Evolutionary conservation across 2,113 vertebrate species (phyloP).

Genomic region (Solenodon paradoxus): DNA sequence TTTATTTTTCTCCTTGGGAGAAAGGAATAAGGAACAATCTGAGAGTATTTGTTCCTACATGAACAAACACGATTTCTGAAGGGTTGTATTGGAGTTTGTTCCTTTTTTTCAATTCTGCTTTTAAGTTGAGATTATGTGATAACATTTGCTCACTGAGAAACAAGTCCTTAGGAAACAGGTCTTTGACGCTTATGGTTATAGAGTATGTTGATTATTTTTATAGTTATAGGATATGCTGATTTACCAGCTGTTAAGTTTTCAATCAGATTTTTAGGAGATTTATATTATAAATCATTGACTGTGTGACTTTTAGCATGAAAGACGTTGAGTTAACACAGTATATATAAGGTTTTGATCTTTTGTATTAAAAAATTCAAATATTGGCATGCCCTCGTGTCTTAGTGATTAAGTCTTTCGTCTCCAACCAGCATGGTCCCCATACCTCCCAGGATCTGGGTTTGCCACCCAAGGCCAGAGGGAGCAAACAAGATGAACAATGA

Average conservation of each 20-base stretch:
- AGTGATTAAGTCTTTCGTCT: no score
- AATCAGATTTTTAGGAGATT: neutral
- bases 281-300: neutral
- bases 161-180: neutral
- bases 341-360: neutral
- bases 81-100: neutral
- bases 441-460: no score
- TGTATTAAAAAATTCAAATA: neutral
- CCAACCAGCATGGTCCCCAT: no score
- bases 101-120: constrained; percentile 1
- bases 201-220: neutral
- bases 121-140: constrained; percentile 31
- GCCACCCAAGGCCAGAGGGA: no score
- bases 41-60: neutral
- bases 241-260: neutral
- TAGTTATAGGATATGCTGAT: neutral
- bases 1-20: constrained; percentile 4
- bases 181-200: neutral
- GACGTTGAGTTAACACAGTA: neutral
- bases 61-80: neutral
- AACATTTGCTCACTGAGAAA: neutral
- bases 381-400: no score
- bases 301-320: neutral
- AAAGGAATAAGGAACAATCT: neutral
- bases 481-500: no score